Evolutionary conservation across 2,888 invertebrate species (phyloP), one percentile per base, ranked within the genome.

Genomic region (Thysanoteuthis rhombus): DNA sequence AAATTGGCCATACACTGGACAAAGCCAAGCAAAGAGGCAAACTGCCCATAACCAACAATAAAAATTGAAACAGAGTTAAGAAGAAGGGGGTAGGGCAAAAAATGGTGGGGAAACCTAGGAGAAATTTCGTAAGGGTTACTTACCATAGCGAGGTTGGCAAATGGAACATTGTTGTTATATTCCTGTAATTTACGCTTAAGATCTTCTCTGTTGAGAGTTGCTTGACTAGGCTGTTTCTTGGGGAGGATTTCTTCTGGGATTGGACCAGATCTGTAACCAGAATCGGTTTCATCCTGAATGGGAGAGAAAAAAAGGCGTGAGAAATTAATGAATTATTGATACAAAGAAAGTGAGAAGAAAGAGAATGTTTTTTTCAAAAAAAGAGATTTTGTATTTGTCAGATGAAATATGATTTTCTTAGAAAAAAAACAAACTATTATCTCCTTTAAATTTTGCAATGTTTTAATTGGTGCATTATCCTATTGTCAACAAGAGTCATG

Each of bases 71-170:
- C 58, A 58, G 32, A 58, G 25, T 47, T 47, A 47, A 47, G n/a
- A 42, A 32, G 32, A 58, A 58, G 28, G 58, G 32, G 28, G 25
- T 28, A 1, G 28, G 58, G 58, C 8, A 32, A 58, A 58, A 58
- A 58, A 32, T 8, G 8, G 25, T 2, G 1, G 28, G 58, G 58
- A 28, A 28, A 58, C 28, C 28, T 6, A 28, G 58, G 28, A 90
- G 32, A 39, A 0, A 38, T 39, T 19, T 38, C 12, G 90, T 8
- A 25, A 90, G 36, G 5, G 40, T 4, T 40, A 95, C 96, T 94
- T 94, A 97, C 97, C 96, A 97, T 94, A 93, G 96, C 96, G 94
- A 97, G 97, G 94, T 97, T 97, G 75, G 97, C 97, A 36, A 97
- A 97, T 93, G 97, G 97, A 36, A 97, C 96, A 90, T 96, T 95